Percentiles rank a stretch among this genome's conserved stretches.
These are phyloP conservation scores for Meloidogyne chitwoodi DNA, from an alignment of 1,140 invertebrate genomes.

Conservation along the genomic window DNA sequence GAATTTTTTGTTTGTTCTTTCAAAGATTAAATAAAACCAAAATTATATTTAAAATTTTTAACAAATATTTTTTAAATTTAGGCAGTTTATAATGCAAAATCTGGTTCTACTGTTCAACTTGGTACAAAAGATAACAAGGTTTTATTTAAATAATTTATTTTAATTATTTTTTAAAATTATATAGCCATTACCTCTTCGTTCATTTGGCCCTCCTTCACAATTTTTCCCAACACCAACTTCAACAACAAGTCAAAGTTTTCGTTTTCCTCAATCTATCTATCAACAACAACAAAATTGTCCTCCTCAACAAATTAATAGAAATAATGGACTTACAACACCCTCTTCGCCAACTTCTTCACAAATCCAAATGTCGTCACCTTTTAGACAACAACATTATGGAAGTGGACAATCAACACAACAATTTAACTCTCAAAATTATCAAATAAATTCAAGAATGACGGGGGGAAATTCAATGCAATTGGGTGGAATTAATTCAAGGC, in stretches of 20 bases:
- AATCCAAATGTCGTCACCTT: background rate
- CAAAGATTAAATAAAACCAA: no score
- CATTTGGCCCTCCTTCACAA: background rate
- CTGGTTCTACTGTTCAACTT: background rate
- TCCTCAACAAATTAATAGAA: background rate
- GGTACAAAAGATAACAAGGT: background rate
- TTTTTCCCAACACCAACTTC: background rate
- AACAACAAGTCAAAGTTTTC: background rate
- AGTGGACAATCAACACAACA: background rate
- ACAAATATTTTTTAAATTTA: no score
- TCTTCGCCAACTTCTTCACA: background rate
- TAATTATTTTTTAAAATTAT: background rate
- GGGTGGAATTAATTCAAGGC: background rate
- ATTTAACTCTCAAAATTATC: background rate
- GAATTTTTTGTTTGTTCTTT: no score
- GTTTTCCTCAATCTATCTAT: background rate
- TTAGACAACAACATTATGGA: background rate
- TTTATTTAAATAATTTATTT: background rate
- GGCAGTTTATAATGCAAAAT: background rate
- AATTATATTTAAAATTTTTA: no score
- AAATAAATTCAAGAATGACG: background rate
- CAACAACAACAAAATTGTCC: background rate
- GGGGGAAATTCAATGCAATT: background rate
- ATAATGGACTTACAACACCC: background rate
- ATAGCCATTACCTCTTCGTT: constrained; percentile 1